phyloP scores from a whole-genome alignment of 2,888 invertebrate genomes.

The Stenolophus ochropezus region DNA sequence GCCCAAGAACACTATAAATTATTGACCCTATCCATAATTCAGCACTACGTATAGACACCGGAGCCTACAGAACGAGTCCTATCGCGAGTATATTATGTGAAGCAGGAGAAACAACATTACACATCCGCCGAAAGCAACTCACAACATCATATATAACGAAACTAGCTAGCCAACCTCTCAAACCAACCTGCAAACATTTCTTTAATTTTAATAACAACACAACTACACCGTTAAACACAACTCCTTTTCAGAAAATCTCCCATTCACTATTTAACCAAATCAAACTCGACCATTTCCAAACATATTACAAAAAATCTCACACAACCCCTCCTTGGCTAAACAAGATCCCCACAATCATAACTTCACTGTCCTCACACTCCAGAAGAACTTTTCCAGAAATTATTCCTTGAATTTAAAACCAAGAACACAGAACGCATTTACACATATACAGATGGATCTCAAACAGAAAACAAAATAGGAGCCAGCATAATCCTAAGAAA shows the following conservation, averaged over 20 bases:
- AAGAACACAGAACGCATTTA: background rate
- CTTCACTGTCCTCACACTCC: background rate
- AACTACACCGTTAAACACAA: too few relatives aligned
- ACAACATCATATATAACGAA: background rate
- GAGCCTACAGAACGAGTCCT: background rate
- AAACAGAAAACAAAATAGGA: background rate
- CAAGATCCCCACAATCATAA: background rate
- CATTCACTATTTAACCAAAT: too few relatives aligned
- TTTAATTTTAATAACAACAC: too few relatives aligned
- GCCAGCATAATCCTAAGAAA: background rate
- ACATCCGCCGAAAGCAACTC: background rate
- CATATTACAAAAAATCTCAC: background rate
- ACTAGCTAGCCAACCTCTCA: background rate
- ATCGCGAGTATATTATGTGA: background rate
- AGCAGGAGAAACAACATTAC: background rate
- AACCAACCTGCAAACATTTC: too few relatives aligned
- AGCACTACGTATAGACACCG: background rate
- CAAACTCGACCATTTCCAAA: background rate
- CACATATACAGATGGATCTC: conserved; percentile 21
- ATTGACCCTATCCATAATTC: background rate
- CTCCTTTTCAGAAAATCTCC: too few relatives aligned
- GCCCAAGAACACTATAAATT: background rate
- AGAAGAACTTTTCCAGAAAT: background rate
- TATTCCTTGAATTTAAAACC: too few relatives aligned
- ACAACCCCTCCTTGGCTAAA: background rate